Evolutionary conservation across 2,113 vertebrate genomes (phyloP).

Genomic region (Bungarus multicinctus): DNA sequence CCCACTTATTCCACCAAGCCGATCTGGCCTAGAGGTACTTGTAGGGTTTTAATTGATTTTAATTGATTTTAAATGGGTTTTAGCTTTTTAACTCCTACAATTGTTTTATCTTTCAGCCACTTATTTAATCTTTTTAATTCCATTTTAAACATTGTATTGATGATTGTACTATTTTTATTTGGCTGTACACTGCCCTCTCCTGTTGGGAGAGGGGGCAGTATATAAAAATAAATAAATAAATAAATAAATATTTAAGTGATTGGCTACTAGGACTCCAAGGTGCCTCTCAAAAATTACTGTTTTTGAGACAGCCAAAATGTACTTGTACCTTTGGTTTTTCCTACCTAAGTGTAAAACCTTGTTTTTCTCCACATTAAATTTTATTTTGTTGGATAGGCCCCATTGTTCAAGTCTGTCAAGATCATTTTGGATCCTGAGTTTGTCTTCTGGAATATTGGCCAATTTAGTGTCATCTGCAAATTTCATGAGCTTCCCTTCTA

Average conservation of each 20-base stretch:
- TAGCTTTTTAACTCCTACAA: too few species aligned
- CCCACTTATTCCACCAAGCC: too few species aligned
- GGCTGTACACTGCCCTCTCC: too few species aligned
- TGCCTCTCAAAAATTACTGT: not conserved
- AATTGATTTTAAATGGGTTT: too few species aligned
- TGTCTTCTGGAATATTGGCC: not conserved
- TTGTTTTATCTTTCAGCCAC: too few species aligned
- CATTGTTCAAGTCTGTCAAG: not conserved
- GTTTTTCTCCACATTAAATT: not conserved
- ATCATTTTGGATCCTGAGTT: not conserved
- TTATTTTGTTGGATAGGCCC: not conserved
- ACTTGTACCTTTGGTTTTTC: not conserved
- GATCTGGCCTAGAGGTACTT: too few species aligned
- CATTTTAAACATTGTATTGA: too few species aligned
- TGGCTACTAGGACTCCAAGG: not conserved
- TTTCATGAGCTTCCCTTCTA: not conserved
- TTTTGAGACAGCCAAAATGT: not conserved
- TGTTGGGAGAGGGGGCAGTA: too few species aligned
- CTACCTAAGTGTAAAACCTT: not conserved
- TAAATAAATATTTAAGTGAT: not conserved
- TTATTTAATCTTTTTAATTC: too few species aligned
- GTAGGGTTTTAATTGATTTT: too few species aligned
- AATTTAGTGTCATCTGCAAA: not conserved
- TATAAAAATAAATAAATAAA: too few species aligned
- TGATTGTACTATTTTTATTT: too few species aligned